Conservation (phyloP, 2,113 vertebrate species). For the Colaptes auratus region DNA sequence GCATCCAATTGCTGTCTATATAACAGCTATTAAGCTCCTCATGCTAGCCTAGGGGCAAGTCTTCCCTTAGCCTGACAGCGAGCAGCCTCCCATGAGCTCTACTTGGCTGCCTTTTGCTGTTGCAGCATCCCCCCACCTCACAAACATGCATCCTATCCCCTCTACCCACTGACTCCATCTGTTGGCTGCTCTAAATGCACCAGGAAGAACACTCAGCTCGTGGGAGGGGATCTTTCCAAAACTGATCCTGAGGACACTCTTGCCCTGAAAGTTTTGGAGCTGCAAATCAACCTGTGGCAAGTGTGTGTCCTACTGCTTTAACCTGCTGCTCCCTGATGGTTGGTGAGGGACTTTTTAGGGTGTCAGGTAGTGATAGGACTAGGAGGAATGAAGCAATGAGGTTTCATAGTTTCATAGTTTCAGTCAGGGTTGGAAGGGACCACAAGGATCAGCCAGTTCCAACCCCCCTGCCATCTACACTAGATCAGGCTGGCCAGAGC, state of each 20-base stretch:
- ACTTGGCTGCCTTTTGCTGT: not conserved
- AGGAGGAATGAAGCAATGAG: no score
- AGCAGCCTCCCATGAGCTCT: not conserved
- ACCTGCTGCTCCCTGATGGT: no score
- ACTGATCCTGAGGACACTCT: not conserved
- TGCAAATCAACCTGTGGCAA: not conserved
- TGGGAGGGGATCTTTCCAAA: not conserved
- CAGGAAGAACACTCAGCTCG: not conserved
- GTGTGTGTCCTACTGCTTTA: no score
- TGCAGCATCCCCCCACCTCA: not conserved
- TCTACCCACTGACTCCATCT: not conserved
- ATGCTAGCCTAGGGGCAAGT: not conserved
- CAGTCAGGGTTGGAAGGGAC: no score
- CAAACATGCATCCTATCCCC: rapidly evolving
- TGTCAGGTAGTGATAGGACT: no score
- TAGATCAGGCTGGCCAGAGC: no score
- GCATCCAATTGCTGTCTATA: not conserved
- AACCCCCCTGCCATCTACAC: no score
- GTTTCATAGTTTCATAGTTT: no score
- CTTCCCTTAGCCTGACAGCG: not conserved
- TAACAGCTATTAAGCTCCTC: not conserved
- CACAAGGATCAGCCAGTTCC: no score
- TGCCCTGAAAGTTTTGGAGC: not conserved
- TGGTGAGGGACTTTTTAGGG: no score
- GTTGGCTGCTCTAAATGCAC: not conserved